Base-by-base conservation (phyloP, 2,797 vertebrate species). In the Lepus oiostolus region DNA sequence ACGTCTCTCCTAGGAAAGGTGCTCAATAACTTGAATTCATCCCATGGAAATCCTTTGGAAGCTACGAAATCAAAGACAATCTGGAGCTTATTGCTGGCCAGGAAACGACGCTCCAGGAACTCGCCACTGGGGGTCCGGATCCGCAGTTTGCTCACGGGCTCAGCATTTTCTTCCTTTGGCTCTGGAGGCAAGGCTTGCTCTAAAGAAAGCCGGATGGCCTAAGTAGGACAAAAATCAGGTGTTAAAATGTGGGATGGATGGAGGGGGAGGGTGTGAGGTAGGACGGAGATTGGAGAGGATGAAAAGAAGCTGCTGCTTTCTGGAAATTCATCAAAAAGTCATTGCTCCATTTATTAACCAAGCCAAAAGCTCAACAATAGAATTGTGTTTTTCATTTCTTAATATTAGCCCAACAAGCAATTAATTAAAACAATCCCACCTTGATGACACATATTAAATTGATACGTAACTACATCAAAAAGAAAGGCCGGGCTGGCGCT, bases 1-100 rank as follows among this genome's bases (percentile, higher is more conserved):
- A 99, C 99, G 97, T 99, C 99, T 99, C 99, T 99, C 98, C 99
- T 99, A 38, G 99, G 99, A 98, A 99, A 99, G 98, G 99, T 99
- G 98, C 99, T 99, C 98, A 99, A 99, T 97, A 99, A 98, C 98
- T 99, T 99, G 98, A 99, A 99, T 97, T 99, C 99, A 42, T 99
- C 99, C 96, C 99, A 99, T 71, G 99, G 99, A 98, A 99, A 99
- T 91, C 99, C 99, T 98, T 99, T 99, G 98, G 99, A 99, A 98
- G 99, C 99, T 97, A 99, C 99, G 88, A 99, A 99, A 99, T 99
- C 99, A 93, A 99, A 99, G 98, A 99, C 99, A 96, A 99, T 99
- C 98, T 99, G 99, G 80, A 99, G 99, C 97, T 99, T 99, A 98
- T 98, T 99, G 98, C 98, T 99, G 96, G 99, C 99, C 97, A 99